phyloP scores from a whole-genome alignment of 2,888 invertebrate genomes.

The Eutolmus rufibarbis region DNA sequence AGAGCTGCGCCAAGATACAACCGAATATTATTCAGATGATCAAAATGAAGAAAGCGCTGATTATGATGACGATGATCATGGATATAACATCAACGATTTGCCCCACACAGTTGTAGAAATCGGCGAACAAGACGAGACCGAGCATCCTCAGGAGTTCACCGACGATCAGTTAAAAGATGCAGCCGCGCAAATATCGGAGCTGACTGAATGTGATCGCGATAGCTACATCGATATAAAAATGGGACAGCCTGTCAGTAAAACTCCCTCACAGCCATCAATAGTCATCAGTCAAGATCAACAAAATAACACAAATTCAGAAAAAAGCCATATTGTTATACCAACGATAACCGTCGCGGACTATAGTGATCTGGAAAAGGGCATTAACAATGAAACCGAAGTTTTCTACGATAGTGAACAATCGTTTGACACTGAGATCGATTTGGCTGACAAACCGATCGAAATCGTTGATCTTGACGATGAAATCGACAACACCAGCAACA shows the following conservation, averaged over 20 bases:
- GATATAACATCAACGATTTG: not conserved
- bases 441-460: not conserved
- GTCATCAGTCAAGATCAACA: not conserved
- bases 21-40: not conserved
- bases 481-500: constrained; percentile 50
- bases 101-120: not conserved
- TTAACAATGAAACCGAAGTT: constrained; percentile 51
- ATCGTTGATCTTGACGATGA: constrained; percentile 51
- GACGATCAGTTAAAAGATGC: constrained; percentile 35
- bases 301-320: not conserved
- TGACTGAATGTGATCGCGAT: constrained; percentile 54
- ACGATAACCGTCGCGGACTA: constrained; percentile 59
- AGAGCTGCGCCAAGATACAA: not conserved
- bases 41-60: not conserved
- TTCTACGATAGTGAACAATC: constrained; percentile 54
- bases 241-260: constrained; percentile 49
- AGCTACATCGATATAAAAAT: constrained; percentile 46
- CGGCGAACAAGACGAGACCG: not conserved
- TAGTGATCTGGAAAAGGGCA: constrained; percentile 47
- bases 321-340: constrained; percentile 51
- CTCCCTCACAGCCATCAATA: constrained; percentile 29
- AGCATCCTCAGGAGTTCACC: not conserved
- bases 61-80: constrained; percentile 14
- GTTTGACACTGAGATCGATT: constrained; percentile 6
- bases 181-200: constrained; percentile 45